Evolutionary conservation across 2,113 vertebrate species (phyloP).

Genomic region (Gobiocypris rarus): DNA sequence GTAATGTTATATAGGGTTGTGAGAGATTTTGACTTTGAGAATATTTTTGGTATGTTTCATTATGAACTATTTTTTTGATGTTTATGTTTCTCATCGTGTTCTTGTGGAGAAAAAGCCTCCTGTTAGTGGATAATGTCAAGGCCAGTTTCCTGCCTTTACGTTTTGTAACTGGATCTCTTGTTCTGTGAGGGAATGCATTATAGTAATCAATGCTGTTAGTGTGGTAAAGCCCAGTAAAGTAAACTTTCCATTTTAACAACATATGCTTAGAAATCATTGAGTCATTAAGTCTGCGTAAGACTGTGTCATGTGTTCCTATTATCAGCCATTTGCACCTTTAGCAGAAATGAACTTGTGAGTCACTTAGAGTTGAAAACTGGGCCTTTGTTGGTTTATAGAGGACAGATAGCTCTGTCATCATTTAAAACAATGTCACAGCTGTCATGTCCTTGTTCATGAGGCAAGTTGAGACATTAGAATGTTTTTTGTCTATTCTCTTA

Average conservation of each 20-base stretch:
- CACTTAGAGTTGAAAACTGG: neutral
- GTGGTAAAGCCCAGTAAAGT: neutral
- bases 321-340: neutral
- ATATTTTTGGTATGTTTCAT: neutral
- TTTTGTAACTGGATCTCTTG: conserved; percentile 40
- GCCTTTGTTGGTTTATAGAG: neutral
- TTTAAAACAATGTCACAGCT: neutral
- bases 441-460: neutral
- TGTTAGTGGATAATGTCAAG: neutral
- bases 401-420: neutral
- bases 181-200: conserved; percentile 9
- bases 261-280: conserved; percentile 6
- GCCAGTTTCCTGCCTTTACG: neutral
- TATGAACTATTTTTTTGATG: neutral
- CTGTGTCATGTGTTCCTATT: neutral
- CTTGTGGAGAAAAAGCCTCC: neutral
- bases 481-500: neutral
- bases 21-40: neutral
- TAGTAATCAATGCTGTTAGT: conserved; percentile 43
- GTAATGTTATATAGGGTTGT: neutral
- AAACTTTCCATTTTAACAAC: conserved; percentile 37
- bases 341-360: neutral
- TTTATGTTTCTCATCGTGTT: neutral
- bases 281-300: neutral
- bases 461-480: neutral